Percentiles rank a stretch among this genome's conserved stretches.
Evolutionary conservation across 2,888 invertebrate species (phyloP).

Genomic region (Electrophaes corylata): DNA sequence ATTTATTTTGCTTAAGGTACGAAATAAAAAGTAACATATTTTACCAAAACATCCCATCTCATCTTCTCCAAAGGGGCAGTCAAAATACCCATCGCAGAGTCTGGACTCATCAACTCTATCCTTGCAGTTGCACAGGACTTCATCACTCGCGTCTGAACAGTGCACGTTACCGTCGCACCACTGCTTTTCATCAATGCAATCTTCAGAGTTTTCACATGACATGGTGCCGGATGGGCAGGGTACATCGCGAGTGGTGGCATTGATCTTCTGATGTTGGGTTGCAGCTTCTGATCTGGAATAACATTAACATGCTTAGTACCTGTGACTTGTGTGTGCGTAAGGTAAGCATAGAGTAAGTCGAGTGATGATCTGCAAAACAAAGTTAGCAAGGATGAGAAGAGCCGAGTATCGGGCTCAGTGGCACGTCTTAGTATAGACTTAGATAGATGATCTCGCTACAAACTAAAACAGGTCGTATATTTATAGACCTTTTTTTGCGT

Average conservation of each 20-base stretch:
- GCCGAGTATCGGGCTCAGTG: too few species aligned
- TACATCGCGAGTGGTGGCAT: constrained; percentile 50
- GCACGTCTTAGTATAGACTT: too few species aligned
- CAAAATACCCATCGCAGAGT: constrained; percentile 92
- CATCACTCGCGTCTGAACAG: constrained; percentile 92
- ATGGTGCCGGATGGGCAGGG: constrained; percentile 60
- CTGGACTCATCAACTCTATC: constrained; percentile 86
- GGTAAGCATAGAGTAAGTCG: too few species aligned
- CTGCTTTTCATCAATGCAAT: constrained; percentile 81
- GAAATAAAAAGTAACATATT: constrained; percentile 17
- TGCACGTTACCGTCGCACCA: constrained; percentile 91
- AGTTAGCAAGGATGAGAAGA: too few species aligned
- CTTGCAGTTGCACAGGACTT: constrained; percentile 88
- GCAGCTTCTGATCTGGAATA: constrained; percentile 44
- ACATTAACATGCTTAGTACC: neutral
- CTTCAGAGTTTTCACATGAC: constrained; percentile 61
- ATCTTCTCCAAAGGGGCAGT: constrained; percentile 92
- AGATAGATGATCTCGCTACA: too few species aligned
- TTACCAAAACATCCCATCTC: constrained; percentile 91
- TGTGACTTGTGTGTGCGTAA: too few species aligned
- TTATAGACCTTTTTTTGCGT: too few species aligned
- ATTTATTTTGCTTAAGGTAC: neutral
- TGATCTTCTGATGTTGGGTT: constrained; percentile 38
- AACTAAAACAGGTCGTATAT: too few species aligned
- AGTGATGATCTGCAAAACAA: too few species aligned